Conservation (phyloP, 2,113 vertebrate genomes). For the Quiscalus mexicanus region DNA sequence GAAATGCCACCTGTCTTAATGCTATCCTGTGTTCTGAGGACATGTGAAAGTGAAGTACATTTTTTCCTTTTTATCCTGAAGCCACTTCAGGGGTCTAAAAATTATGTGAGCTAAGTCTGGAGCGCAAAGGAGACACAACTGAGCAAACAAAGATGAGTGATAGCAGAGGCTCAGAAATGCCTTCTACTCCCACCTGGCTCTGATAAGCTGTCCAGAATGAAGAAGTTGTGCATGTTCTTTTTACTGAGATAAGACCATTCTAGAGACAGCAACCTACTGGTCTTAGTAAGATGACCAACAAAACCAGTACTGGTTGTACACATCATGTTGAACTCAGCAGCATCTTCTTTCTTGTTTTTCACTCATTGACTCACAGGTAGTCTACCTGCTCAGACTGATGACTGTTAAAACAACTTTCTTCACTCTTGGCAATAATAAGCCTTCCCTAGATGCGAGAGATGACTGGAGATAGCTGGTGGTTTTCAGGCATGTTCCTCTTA, state of each 20-base stretch:
- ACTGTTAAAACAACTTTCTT: not conserved
- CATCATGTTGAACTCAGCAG: not conserved
- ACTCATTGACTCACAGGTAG: not conserved
- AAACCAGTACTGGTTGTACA: not conserved
- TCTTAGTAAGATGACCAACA: not conserved
- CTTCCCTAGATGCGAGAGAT: not conserved
- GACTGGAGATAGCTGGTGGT: not conserved
- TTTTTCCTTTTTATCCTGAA: not conserved
- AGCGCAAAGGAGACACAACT: not conserved
- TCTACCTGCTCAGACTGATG: not conserved
- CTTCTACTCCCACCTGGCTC: not conserved
- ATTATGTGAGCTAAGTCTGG: not conserved
- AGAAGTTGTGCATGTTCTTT: not conserved
- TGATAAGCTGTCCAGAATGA: not conserved
- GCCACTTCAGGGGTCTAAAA: not conserved
- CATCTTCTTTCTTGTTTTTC: not conserved
- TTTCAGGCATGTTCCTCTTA: not conserved
- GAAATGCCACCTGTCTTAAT: not conserved
- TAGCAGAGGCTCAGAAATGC: not conserved
- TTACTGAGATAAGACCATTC: not conserved
- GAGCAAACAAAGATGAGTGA: not conserved
- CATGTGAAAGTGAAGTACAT: not conserved
- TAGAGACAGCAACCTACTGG: not conserved
- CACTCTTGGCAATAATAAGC: not conserved
- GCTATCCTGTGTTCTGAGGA: not conserved